Percentiles rank a stretch among this genome's conserved stretches.
These are phyloP conservation scores for Characodon lateralis DNA, from an alignment of 2,797 vertebrate species.

Conservation along the genomic window DNA sequence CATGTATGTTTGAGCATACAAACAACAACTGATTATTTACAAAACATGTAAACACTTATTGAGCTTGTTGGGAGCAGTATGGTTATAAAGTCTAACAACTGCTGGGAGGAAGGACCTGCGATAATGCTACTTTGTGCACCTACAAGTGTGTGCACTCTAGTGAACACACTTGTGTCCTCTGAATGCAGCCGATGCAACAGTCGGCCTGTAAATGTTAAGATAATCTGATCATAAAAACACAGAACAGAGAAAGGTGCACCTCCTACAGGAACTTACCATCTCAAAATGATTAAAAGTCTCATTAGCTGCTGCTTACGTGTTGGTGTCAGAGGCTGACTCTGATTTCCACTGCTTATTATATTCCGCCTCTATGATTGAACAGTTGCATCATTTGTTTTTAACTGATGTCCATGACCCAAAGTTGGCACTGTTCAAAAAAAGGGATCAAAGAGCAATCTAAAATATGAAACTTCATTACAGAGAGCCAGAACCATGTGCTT, in stretches of 20 bases:
- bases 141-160: too few species aligned
- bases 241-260: conserved; percentile 45
- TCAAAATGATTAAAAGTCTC: conserved; percentile 68
- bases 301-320: conserved; percentile 68
- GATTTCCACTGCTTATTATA: conserved; percentile 61
- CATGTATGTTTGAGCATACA: too few species aligned
- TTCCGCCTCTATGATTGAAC: conserved; percentile 50
- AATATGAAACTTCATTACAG: conserved; percentile 66
- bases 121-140: too few species aligned
- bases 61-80: too few species aligned
- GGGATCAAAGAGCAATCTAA: conserved; percentile 43
- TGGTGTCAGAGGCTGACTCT: conserved; percentile 49
- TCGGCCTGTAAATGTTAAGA: conserved; percentile 60
- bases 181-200: conserved; percentile 63
- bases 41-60: too few species aligned
- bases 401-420: conserved; percentile 20
- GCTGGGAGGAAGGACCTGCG: too few species aligned
- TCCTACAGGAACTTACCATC: conserved; percentile 65
- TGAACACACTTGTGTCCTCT: conserved; percentile 30
- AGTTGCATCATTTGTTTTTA: conserved; percentile 57
- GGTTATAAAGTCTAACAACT: too few species aligned
- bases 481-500: conserved; percentile 33
- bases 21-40: too few species aligned
- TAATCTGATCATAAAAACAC: conserved; percentile 60
- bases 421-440: conserved; percentile 39